A percentile compares a stretch with the other conserved stretches of the same genome.
Evolutionary conservation across 2,113 vertebrate species (phyloP).

Genomic region (Tursiops truncatus): DNA sequence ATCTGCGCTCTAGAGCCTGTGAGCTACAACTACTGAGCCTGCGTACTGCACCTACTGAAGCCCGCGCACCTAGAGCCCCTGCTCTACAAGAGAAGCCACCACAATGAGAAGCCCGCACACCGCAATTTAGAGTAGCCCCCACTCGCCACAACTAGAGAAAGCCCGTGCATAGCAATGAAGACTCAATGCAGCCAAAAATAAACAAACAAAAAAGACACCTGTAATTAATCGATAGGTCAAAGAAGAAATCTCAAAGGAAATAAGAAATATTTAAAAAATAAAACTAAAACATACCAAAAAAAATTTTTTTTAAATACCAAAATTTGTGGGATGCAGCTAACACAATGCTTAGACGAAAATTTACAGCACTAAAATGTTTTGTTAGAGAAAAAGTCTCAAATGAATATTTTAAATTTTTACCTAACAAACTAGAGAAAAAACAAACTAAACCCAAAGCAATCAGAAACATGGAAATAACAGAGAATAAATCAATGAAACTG

Average conservation of each 20-base stretch:
- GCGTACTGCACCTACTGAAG: too few species aligned
- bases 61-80: too few species aligned
- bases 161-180: too few species aligned
- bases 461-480: background rate
- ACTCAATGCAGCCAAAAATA: too few species aligned
- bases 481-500: background rate
- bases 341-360: background rate
- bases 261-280: background rate
- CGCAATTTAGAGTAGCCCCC: too few species aligned
- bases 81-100: too few species aligned
- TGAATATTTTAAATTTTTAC: background rate
- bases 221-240: background rate
- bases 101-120: too few species aligned
- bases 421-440: background rate
- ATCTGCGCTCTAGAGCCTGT: too few species aligned
- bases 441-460: background rate
- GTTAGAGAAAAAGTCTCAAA: background rate
- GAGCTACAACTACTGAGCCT: too few species aligned
- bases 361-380: background rate
- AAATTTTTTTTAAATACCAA: background rate
- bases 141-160: too few species aligned
- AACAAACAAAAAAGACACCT: background rate
- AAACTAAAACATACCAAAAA: background rate
- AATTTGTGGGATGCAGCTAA: background rate
- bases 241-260: background rate